Conservation (phyloP, 1,140 invertebrate genomes). For the Saccostrea echinata region DNA sequence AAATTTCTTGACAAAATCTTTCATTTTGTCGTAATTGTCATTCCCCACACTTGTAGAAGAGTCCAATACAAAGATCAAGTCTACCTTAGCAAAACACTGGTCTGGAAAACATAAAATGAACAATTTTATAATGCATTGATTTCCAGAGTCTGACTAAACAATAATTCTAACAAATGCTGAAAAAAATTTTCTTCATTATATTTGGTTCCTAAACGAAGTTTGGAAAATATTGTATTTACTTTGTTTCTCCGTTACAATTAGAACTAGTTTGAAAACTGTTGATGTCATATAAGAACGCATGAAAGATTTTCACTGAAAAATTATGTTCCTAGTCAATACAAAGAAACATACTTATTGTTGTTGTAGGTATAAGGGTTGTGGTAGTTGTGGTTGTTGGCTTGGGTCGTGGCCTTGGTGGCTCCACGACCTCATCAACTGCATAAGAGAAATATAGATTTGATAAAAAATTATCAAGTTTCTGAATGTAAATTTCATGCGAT, state of each 20-base stretch:
- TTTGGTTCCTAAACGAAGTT: too few relatives aligned
- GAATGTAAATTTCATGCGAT: too few relatives aligned
- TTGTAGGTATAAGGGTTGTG: background rate
- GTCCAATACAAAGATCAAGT: conserved; percentile 74
- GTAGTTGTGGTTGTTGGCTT: background rate
- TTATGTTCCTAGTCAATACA: background rate
- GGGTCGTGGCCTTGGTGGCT: background rate
- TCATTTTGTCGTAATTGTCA: conserved; percentile 65
- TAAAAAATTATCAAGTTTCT: too few relatives aligned
- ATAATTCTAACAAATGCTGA: too few relatives aligned
- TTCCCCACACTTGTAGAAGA: conserved; percentile 67
- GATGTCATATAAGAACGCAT: too few relatives aligned
- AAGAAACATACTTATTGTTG: background rate
- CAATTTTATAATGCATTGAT: too few relatives aligned
- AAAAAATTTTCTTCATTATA: too few relatives aligned
- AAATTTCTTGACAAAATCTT: conserved; percentile 64
- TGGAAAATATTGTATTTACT: too few relatives aligned
- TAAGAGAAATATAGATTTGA: too few relatives aligned
- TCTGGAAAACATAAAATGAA: background rate
- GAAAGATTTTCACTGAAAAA: background rate
- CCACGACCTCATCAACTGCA: background rate
- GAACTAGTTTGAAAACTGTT: background rate
- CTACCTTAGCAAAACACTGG: conserved; percentile 49
- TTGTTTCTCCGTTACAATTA: background rate
- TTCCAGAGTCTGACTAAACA: too few relatives aligned